A percentile compares a stretch with the other conserved stretches of the same genome.
phyloP scores from a whole-genome alignment of 2,797 vertebrate genomes.

The Sylvia borin region DNA sequence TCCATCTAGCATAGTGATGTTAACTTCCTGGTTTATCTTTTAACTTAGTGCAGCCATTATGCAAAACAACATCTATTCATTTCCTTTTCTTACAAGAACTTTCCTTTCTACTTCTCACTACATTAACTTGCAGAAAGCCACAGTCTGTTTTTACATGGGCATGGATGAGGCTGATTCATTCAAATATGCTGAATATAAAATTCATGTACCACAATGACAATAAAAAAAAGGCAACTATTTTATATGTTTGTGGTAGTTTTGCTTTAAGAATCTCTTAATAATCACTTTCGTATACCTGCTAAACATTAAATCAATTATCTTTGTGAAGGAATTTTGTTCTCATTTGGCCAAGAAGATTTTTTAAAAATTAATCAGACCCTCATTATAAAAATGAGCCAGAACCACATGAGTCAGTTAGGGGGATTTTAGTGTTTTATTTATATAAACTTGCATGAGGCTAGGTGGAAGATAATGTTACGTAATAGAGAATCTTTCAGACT shows the following conservation, averaged over 20 bases:
- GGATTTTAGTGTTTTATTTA: slow-evolving; percentile 20
- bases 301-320: background rate
- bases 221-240: background rate
- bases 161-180: background rate
- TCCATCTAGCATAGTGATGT: background rate
- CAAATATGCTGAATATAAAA: background rate
- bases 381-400: background rate
- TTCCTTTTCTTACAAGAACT: slow-evolving; percentile 66
- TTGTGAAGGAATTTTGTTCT: background rate
- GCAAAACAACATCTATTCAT: slow-evolving; percentile 41
- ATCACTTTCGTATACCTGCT: background rate
- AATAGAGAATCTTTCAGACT: background rate
- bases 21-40: slow-evolving; percentile 58
- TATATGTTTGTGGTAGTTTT: slow-evolving; percentile 28
- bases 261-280: background rate
- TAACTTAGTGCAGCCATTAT: background rate
- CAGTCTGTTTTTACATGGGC: background rate
- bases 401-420: background rate
- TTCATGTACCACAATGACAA: background rate
- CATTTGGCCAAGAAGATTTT: background rate
- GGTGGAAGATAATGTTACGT: background rate
- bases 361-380: background rate
- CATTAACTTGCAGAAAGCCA: background rate
- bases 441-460: background rate
- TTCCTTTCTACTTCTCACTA: background rate